Conservation (phyloP, 2,113 vertebrate species). For the Peromyscus californicus region DNA sequence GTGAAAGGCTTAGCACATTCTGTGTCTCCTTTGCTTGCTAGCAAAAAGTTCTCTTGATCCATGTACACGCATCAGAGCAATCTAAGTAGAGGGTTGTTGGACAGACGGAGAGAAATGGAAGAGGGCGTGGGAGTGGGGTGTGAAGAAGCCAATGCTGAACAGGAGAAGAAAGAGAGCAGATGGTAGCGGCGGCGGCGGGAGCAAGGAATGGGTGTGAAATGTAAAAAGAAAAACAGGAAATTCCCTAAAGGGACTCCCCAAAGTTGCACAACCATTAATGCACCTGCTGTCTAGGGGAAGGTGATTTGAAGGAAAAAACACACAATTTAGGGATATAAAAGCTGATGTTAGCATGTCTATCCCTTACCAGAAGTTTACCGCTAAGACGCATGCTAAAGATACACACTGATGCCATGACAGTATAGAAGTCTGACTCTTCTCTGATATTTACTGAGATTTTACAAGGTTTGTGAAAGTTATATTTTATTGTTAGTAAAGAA, state of each 20-base stretch:
- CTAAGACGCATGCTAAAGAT: neutral
- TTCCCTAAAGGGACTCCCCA: conserved; percentile 92
- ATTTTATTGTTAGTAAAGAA: conserved; percentile 21
- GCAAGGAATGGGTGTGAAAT: conserved; percentile 91
- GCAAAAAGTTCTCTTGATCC: conserved; percentile 78
- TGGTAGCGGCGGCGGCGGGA: conserved; percentile 90
- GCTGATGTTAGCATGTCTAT: conserved; percentile 51
- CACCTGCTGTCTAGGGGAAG: conserved; percentile 84
- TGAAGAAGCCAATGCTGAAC: conserved; percentile 91
- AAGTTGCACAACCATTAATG: conserved; percentile 88
- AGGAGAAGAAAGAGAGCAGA: conserved; percentile 90
- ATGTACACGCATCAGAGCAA: conserved; percentile 87
- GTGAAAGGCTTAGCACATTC: conserved; percentile 72
- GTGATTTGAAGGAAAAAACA: conserved; percentile 76
- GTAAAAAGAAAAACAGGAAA: conserved; percentile 92
- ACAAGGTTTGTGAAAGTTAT: neutral
- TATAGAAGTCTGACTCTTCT: conserved; percentile 23
- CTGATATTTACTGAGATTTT: neutral
- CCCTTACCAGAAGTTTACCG: conserved; percentile 38
- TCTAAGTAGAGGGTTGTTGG: conserved; percentile 88
- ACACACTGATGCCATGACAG: neutral
- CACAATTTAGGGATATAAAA: conserved; percentile 60
- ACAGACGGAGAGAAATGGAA: conserved; percentile 90
- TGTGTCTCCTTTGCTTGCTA: conserved; percentile 79
- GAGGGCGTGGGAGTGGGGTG: conserved; percentile 92